Conservation (phyloP, 1,140 invertebrate species). For the Leptinotarsa defecta region DNA sequence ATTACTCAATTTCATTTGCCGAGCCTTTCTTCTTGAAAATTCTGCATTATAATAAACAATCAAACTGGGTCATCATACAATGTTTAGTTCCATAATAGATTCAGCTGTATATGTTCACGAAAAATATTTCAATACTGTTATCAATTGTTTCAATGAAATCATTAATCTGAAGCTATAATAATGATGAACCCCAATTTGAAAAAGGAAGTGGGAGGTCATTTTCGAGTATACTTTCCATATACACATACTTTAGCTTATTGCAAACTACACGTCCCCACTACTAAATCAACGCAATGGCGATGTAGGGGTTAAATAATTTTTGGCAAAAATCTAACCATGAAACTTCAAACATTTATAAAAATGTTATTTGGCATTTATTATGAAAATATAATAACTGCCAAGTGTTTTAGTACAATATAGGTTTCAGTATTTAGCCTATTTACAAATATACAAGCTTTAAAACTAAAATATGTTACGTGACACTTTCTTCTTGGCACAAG, state of each 20-base stretch:
- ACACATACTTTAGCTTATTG: slow-evolving; percentile 48
- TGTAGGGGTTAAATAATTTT: slow-evolving; percentile 47
- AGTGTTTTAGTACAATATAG: slow-evolving; percentile 33
- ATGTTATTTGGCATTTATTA: slow-evolving; percentile 24
- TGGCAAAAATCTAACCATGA: slow-evolving; percentile 47
- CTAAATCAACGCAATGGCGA: slow-evolving; percentile 42
- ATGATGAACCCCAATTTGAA: not conserved
- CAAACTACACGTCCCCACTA: slow-evolving; percentile 50
- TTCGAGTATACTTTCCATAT: slow-evolving; percentile 29
- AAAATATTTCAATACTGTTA: not conserved
- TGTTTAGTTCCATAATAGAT: no score
- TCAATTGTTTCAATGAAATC: not conserved
- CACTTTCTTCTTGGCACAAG: slow-evolving; percentile 47
- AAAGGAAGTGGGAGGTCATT: slow-evolving; percentile 8
- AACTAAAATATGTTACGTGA: slow-evolving; percentile 51
- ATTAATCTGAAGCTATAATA: not conserved
- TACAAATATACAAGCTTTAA: slow-evolving; percentile 55
- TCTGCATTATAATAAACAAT: no score
- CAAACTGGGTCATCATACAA: no score
- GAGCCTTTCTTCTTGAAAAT: no score
- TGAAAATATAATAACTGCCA: slow-evolving; percentile 31
- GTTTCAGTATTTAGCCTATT: slow-evolving; percentile 45
- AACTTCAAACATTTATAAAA: slow-evolving; percentile 49
- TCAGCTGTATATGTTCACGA: no score
- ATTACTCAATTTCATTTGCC: no score